Conservation (phyloP, 2,113 vertebrate genomes). For the Tenrec ecaudatus region DNA sequence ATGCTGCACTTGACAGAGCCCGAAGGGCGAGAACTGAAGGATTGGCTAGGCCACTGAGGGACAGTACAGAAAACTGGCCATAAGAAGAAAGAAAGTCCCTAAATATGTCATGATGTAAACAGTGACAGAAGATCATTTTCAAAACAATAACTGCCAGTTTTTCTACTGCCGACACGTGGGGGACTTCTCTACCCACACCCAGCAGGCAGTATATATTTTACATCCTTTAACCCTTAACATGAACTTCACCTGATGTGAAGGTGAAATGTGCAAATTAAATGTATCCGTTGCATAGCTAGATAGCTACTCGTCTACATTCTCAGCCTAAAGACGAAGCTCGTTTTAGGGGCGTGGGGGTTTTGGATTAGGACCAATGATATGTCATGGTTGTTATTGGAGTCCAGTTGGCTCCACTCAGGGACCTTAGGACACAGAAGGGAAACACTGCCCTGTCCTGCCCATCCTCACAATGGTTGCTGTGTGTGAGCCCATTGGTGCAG, state of each 20-base stretch:
- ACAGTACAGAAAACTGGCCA: conserved; percentile 46
- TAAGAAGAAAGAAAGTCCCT: neutral
- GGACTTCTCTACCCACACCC: neutral
- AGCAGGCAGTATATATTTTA: neutral
- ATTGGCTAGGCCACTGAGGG: conserved; percentile 37
- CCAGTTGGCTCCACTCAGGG: too few relatives aligned
- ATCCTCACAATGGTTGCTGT: too few relatives aligned
- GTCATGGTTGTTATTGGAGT: too few relatives aligned
- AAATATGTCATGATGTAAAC: conserved; percentile 21
- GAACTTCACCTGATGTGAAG: neutral
- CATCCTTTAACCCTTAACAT: conserved; percentile 39
- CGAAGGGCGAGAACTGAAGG: neutral
- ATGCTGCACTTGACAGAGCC: neutral
- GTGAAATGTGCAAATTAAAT: neutral
- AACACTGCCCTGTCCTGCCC: too few relatives aligned
- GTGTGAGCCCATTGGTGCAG: too few relatives aligned
- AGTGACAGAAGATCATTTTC: conserved; percentile 1
- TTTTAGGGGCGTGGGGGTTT: neutral
- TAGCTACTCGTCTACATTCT: conserved; percentile 55
- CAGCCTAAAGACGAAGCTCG: conserved; percentile 23
- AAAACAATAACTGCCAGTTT: conserved; percentile 52
- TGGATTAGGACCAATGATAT: neutral
- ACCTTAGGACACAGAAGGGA: too few relatives aligned
- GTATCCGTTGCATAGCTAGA: conserved; percentile 1
- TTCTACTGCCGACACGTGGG: neutral